phyloP scores from a whole-genome alignment of 2,113 vertebrate genomes.

The Hydrochoerus hydrochaeris region DNA sequence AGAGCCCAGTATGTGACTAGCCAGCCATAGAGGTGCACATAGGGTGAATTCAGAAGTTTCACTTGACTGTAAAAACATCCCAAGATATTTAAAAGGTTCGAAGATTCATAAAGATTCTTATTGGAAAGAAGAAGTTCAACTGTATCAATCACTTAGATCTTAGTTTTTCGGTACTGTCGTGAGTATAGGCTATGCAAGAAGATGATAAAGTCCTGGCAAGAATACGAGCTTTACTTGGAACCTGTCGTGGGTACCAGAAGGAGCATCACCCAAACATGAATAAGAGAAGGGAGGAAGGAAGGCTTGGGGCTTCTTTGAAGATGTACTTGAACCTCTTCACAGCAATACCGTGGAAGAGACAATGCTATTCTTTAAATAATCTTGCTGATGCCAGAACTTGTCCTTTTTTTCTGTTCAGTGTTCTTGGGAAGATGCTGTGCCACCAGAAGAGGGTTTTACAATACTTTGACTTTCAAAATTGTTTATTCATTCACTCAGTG shows the following conservation, averaged over 20 bases:
- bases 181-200: background rate
- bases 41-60: background rate
- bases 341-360: background rate
- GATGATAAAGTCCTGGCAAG: background rate
- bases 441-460: background rate
- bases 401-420: background rate
- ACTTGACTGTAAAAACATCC: background rate
- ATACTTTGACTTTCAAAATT: background rate
- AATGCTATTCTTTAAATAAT: background rate
- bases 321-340: background rate
- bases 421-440: background rate
- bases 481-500: background rate
- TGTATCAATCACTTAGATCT: background rate
- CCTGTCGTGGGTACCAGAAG: background rate
- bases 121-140: background rate
- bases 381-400: background rate
- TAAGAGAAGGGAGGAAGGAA: background rate
- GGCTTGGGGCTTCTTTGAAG: background rate
- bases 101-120: background rate
- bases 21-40: accelerated
- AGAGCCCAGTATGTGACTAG: background rate
- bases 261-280: background rate
- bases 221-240: background rate
- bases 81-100: background rate
- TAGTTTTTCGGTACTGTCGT: background rate